These are phyloP conservation scores for Lacerta bilineata DNA, from an alignment of 2,797 vertebrate species.

Conservation along the genomic window DNA sequence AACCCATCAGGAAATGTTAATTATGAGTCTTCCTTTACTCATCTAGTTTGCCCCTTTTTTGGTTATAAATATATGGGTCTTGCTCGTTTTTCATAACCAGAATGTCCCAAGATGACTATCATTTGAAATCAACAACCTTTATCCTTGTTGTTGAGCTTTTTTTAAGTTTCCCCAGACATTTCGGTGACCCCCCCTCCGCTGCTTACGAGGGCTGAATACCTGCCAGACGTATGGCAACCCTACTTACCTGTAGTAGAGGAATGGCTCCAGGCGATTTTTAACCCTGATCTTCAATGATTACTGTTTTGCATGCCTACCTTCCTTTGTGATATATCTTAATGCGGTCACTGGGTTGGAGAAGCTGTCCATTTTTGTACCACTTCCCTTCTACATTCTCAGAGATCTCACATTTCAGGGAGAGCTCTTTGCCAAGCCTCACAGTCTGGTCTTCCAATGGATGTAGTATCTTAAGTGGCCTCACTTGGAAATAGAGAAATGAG, in stretches of 20 bases:
- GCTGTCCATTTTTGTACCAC: constrained; percentile 96
- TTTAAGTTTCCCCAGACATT: neutral
- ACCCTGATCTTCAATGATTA: neutral
- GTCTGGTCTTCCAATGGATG: constrained; percentile 89
- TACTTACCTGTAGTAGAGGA: neutral
- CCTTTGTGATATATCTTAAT: constrained; percentile 92
- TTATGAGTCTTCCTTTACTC: neutral
- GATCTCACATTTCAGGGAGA: constrained; percentile 95
- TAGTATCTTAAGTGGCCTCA: constrained; percentile 94
- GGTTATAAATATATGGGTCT: neutral
- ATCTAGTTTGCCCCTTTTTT: neutral
- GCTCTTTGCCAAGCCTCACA: constrained; percentile 89
- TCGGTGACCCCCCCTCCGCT: too few species aligned
- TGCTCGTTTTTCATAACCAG: neutral
- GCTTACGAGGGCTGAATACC: too few species aligned
- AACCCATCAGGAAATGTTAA: neutral
- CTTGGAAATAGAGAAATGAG: constrained; percentile 75
- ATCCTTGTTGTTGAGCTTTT: neutral
- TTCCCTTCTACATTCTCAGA: constrained; percentile 92
- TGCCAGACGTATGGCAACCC: too few species aligned
- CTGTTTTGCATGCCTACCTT: constrained; percentile 79
- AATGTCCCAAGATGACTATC: neutral
- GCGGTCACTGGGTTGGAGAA: constrained; percentile 90
- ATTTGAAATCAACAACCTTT: neutral
- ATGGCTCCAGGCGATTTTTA: neutral